Percentiles rank a stretch among this genome's conserved stretches.
Conservation (phyloP, 2,113 vertebrate genomes). For the Gallinago jamesoni region DNA sequence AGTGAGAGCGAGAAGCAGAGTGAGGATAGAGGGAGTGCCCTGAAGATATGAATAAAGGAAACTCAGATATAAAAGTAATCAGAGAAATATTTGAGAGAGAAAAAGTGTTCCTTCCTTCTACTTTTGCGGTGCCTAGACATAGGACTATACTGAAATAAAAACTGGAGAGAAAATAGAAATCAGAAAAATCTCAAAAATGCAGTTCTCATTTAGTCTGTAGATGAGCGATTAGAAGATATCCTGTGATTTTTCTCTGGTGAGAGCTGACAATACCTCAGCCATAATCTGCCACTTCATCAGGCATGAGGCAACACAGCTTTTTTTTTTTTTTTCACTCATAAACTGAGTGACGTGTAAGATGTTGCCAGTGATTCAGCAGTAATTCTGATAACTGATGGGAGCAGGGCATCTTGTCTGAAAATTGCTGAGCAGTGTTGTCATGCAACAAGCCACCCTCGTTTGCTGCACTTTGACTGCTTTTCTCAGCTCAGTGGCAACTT, state of each 20-base stretch:
- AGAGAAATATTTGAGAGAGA: not conserved
- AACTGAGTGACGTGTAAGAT: fast-evolving
- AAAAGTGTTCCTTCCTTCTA: not conserved
- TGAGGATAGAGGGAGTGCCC: not conserved
- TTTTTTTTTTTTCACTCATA: not conserved
- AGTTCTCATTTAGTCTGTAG: not conserved
- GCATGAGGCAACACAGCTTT: not conserved
- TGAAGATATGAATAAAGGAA: not conserved
- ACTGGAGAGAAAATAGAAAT: not conserved
- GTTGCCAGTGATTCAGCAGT: not conserved
- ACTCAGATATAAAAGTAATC: not conserved
- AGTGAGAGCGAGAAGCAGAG: not conserved
- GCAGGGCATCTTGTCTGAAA: not conserved
- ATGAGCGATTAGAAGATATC: not conserved
- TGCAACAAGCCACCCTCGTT: not conserved
- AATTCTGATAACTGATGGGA: not conserved
- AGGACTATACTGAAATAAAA: not conserved
- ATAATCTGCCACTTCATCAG: not conserved
- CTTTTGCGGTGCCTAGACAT: not conserved
- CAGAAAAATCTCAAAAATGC: not conserved
- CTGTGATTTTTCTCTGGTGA: not conserved
- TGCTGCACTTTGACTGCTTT: not conserved
- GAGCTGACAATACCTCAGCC: not conserved
- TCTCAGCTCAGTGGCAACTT: not conserved
- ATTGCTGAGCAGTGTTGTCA: not conserved